A percentile compares a stretch with the other conserved stretches of the same genome.
These are phyloP conservation scores for Mycteria americana DNA, from an alignment of 2,797 vertebrate genomes.

Conservation along the genomic window DNA sequence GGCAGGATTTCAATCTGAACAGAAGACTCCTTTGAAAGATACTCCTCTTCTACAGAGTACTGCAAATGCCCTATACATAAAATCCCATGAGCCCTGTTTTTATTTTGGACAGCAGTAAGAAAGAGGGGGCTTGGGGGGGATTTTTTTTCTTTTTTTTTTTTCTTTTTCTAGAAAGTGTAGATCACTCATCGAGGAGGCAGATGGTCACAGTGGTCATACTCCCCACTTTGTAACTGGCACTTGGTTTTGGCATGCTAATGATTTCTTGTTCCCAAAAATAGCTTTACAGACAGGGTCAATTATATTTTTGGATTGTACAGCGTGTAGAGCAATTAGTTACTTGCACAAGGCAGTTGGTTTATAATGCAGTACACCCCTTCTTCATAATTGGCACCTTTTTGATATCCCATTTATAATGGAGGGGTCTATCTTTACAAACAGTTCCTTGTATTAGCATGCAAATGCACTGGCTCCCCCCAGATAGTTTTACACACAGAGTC, in stretches of 20 bases:
- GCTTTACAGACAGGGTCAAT: slow-evolving; percentile 48
- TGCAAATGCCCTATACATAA: background rate
- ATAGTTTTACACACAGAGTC: slow-evolving; percentile 46
- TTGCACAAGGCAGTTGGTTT: slow-evolving; percentile 49
- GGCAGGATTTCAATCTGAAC: background rate
- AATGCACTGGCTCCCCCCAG: slow-evolving; percentile 35
- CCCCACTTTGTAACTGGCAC: background rate
- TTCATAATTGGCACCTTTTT: slow-evolving; percentile 50
- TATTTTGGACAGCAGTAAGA: background rate
- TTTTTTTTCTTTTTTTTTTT: background rate
- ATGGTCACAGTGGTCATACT: slow-evolving; percentile 49
- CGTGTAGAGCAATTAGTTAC: slow-evolving; percentile 30
- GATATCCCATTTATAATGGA: slow-evolving; percentile 32
- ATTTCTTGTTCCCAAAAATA: slow-evolving; percentile 50
- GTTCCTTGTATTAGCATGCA: slow-evolving; percentile 32
- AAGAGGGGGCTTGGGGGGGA: background rate
- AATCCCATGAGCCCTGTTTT: background rate
- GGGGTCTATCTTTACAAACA: slow-evolving; percentile 33
- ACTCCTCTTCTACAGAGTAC: background rate
- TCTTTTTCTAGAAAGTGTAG: background rate
- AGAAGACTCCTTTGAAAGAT: slow-evolving; percentile 31
- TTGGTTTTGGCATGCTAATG: slow-evolving; percentile 58
- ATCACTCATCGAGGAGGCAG: slow-evolving; percentile 31
- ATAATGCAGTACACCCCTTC: background rate
- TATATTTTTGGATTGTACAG: slow-evolving; percentile 36